These are phyloP conservation scores for Lysandra bellargus DNA, from an alignment of 2,888 invertebrate genomes.

Conservation along the genomic window DNA sequence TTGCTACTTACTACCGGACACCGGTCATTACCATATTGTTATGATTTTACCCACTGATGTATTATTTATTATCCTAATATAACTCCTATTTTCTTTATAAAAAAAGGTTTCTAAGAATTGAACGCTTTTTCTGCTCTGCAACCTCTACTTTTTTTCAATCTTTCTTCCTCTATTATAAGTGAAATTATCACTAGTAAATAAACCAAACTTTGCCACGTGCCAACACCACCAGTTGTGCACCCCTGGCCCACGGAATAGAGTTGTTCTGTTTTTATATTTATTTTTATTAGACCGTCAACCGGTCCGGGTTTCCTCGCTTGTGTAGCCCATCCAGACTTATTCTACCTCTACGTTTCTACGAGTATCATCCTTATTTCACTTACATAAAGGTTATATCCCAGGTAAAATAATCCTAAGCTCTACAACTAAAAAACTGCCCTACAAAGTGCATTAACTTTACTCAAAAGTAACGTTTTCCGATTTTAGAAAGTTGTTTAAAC, in stretches of 20 bases:
- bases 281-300: slow-evolving; percentile 56
- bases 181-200: background rate
- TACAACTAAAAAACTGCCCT: slow-evolving; percentile 21
- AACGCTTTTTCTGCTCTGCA: too few relatives aligned
- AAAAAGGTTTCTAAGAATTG: too few relatives aligned
- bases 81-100: too few relatives aligned
- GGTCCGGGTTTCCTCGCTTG: slow-evolving; percentile 44
- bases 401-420: background rate
- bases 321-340: background rate
- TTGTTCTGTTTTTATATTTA: slow-evolving; percentile 65
- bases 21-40: too few relatives aligned
- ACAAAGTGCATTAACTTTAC: slow-evolving; percentile 29
- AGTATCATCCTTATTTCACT: background rate
- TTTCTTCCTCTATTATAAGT: too few relatives aligned
- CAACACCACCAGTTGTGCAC: background rate
- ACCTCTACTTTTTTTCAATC: too few relatives aligned
- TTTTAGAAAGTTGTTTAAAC: slow-evolving; percentile 23
- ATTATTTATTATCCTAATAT: too few relatives aligned
- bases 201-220: background rate
- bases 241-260: slow-evolving; percentile 59
- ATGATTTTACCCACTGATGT: too few relatives aligned
- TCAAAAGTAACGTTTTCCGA: slow-evolving; percentile 3
- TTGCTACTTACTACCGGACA: too few relatives aligned
- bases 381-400: background rate
- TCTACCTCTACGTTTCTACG: background rate